Percentiles rank a stretch among this genome's conserved stretches.
phyloP scores from a whole-genome alignment of 2,113 vertebrate genomes.

The Lates calcarifer region DNA sequence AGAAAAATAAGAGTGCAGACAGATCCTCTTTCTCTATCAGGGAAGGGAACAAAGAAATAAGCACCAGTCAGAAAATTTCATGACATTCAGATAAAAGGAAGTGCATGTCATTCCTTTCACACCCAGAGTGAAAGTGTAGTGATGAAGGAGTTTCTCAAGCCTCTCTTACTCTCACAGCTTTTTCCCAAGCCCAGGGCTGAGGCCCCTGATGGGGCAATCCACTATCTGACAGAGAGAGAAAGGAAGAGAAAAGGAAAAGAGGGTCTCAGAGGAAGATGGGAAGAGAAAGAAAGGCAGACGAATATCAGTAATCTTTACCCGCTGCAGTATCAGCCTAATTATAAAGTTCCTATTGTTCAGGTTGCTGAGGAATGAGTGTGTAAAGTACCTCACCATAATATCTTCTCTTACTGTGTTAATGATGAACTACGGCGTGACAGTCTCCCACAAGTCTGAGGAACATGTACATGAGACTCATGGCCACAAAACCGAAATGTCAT shows the following conservation, averaged over 20 bases:
- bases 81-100: slow-evolving; percentile 70
- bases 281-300: slow-evolving; percentile 37
- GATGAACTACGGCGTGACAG: slow-evolving; percentile 20
- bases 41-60: slow-evolving; percentile 40
- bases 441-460: slow-evolving; percentile 31
- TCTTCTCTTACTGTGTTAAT: slow-evolving; percentile 36
- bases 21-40: slow-evolving; percentile 10
- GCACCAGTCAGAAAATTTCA: slow-evolving; percentile 29
- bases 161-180: slow-evolving; percentile 62
- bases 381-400: slow-evolving; percentile 23
- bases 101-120: slow-evolving; percentile 66
- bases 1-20: slow-evolving; percentile 23
- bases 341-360: slow-evolving; percentile 43
- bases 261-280: slow-evolving; percentile 47
- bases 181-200: slow-evolving; percentile 64
- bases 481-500: slow-evolving; percentile 10
- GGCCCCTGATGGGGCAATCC: slow-evolving; percentile 63
- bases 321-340: slow-evolving; percentile 53
- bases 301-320: slow-evolving; percentile 70
- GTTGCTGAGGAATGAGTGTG: slow-evolving; percentile 24
- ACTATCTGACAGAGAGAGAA: slow-evolving; percentile 58
- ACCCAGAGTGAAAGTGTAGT: slow-evolving; percentile 51
- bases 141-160: slow-evolving; percentile 70
- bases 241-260: slow-evolving; percentile 44
- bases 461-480: slow-evolving; percentile 22